These are phyloP conservation scores for Notothenia coriiceps DNA, from an alignment of 2,113 vertebrate genomes.

Conservation along the genomic window DNA sequence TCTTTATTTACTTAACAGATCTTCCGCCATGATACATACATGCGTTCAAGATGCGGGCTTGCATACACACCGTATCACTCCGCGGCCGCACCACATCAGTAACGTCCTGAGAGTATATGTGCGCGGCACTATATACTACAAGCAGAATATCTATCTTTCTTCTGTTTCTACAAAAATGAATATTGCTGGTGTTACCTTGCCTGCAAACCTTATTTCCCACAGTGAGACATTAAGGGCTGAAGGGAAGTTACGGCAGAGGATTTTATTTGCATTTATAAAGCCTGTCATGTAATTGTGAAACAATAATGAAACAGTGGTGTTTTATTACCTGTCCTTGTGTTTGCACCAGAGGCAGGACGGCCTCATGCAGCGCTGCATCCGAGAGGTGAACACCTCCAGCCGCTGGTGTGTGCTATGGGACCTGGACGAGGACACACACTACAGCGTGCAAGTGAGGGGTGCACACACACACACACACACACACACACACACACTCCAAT, in stretches of 20 bases:
- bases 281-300: neutral
- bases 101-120: no score
- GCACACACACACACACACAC: conserved; percentile 1
- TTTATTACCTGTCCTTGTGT: neutral
- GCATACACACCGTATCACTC: no score
- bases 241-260: conserved; percentile 5
- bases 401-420: conserved; percentile 95
- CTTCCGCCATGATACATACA: no score
- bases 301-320: neutral
- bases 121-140: no score
- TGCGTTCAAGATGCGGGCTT: no score
- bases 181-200: conserved; percentile 37
- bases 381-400: conserved; percentile 97
- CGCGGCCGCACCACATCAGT: no score
- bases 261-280: neutral
- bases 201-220: conserved; percentile 45
- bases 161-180: conserved; percentile 11
- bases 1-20: no score
- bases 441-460: conserved; percentile 88
- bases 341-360: conserved; percentile 91
- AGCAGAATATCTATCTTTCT: neutral
- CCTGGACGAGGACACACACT: conserved; percentile 94
- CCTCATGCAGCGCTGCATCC: conserved; percentile 94
- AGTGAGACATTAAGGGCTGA: conserved; percentile 11
- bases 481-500: neutral